Percentiles rank a stretch among this genome's conserved stretches.
Evolutionary conservation across 2,113 vertebrate species (phyloP).

Genomic region (Notechis scutatus): DNA sequence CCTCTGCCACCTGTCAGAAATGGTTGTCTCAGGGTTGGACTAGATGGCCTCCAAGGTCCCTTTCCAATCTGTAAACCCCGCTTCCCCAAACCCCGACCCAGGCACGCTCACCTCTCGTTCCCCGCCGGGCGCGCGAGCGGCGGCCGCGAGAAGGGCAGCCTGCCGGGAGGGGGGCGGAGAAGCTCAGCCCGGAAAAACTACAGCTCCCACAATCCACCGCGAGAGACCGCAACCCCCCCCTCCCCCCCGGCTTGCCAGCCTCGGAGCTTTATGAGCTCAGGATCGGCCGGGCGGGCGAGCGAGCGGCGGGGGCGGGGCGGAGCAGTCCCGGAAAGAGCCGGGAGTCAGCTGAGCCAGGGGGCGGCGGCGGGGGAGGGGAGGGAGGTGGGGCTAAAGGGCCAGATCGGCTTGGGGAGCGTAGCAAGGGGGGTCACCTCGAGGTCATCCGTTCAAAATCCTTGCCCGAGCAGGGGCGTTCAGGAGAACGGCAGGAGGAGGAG

Average conservation of each 20-base stretch:
- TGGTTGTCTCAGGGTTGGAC: no score
- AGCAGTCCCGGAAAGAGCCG: no score
- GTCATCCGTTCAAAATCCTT: background rate
- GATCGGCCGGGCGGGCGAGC: background rate
- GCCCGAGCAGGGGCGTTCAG: no score
- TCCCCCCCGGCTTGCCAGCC: background rate
- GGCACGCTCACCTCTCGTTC: background rate
- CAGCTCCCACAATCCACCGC: conserved; percentile 49
- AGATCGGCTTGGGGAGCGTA: background rate
- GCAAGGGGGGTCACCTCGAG: background rate
- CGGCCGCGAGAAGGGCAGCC: rapidly evolving
- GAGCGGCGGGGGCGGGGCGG: no score
- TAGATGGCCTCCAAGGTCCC: no score
- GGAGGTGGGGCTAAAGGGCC: background rate
- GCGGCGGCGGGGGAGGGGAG: no score
- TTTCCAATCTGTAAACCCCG: background rate
- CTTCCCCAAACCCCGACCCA: background rate
- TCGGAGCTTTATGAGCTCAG: background rate
- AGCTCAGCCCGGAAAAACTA: conserved; percentile 49
- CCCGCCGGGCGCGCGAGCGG: no score
- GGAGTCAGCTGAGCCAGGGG: background rate
- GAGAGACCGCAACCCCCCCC: background rate
- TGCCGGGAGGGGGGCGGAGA: conserved; percentile 37
- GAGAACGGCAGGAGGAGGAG: background rate
- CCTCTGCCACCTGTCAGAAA: no score